Conservation (phyloP, 2,113 vertebrate genomes). For the Dicaeum eximium region DNA sequence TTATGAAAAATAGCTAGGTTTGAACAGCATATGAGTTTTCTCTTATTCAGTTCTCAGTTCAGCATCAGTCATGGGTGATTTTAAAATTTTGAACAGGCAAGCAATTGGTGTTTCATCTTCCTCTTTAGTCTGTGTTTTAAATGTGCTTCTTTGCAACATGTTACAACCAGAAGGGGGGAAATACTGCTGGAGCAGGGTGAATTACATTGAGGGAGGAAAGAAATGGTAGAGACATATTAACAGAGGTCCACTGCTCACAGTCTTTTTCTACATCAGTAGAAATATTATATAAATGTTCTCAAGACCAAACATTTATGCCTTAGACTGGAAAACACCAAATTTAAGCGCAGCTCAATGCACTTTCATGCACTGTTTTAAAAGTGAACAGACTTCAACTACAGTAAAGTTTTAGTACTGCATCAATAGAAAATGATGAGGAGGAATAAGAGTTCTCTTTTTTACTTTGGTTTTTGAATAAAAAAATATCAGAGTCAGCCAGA, state of each 20-base stretch:
- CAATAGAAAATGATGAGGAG: background rate
- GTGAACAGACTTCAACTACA: background rate
- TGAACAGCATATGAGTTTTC: background rate
- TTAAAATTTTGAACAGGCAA: background rate
- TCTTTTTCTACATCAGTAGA: background rate
- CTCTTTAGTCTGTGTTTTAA: background rate
- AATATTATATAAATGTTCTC: background rate
- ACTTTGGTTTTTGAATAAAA: background rate
- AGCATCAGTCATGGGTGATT: background rate
- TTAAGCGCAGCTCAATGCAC: background rate
- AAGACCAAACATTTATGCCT: background rate
- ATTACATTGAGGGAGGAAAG: background rate
- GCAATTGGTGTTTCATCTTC: background rate
- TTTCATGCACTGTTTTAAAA: background rate
- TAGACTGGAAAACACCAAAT: background rate
- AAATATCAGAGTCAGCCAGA: background rate
- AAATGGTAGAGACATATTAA: background rate
- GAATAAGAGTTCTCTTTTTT: background rate
- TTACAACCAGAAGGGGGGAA: background rate
- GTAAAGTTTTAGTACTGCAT: background rate
- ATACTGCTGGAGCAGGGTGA: background rate
- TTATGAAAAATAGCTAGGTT: background rate
- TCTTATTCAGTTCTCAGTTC: rapidly evolving
- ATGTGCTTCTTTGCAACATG: background rate
- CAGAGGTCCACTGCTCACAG: background rate